Evolutionary conservation across 2,888 invertebrate species (phyloP).

Genomic region (Bugulina stolonifera): DNA sequence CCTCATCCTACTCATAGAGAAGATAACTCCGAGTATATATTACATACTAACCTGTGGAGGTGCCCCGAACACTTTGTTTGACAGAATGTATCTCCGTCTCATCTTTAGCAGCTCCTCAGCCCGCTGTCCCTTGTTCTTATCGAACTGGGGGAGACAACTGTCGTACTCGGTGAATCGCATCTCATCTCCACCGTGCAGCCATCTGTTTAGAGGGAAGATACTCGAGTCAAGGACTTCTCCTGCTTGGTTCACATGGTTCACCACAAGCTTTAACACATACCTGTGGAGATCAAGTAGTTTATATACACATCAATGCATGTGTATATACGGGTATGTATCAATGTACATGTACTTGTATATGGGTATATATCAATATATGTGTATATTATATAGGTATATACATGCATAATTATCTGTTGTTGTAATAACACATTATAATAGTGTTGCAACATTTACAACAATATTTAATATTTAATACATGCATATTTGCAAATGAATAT

Average conservation of each 20-base stretch:
- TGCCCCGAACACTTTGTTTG: slow-evolving; percentile 34
- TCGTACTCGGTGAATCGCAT: slow-evolving; percentile 36
- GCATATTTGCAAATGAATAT: too few relatives aligned
- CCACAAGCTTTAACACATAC: background rate
- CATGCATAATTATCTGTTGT: too few relatives aligned
- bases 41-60: slow-evolving; percentile 39
- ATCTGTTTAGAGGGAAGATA: slow-evolving; percentile 49
- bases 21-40: too few relatives aligned
- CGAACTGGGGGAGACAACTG: slow-evolving; percentile 51
- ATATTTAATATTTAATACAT: too few relatives aligned
- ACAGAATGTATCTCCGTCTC: slow-evolving; percentile 39
- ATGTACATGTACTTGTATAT: too few relatives aligned
- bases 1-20: too few relatives aligned
- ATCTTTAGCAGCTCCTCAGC: slow-evolving; percentile 47
- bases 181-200: slow-evolving; percentile 38
- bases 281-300: background rate
- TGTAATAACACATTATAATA: too few relatives aligned
- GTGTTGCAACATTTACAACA: too few relatives aligned
- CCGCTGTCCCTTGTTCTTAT: slow-evolving; percentile 47
- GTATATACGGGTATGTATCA: too few relatives aligned
- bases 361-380: too few relatives aligned
- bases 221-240: background rate
- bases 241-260: background rate
- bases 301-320: too few relatives aligned
- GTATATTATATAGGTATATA: too few relatives aligned